phyloP scores from a whole-genome alignment of 2,888 invertebrate species.

The Achlya flavicornis region DNA sequence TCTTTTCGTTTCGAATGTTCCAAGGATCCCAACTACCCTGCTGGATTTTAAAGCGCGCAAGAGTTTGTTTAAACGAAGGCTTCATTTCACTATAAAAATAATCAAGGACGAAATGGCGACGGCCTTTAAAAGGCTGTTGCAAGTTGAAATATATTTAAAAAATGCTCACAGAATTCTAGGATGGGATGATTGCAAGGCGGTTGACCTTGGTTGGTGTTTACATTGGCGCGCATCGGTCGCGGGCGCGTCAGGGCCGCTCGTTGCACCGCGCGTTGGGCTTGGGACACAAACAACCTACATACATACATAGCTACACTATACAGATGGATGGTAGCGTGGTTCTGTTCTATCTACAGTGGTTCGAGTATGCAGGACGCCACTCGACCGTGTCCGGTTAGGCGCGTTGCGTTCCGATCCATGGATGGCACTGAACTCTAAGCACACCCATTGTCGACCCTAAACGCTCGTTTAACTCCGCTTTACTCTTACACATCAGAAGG shows the following conservation, averaged over 20 bases:
- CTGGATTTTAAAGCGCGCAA: neutral
- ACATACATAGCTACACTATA: slow-evolving; percentile 24
- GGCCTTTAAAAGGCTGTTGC: slow-evolving; percentile 6
- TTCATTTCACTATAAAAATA: neutral
- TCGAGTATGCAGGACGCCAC: slow-evolving; percentile 75
- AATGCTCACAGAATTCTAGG: slow-evolving; percentile 50
- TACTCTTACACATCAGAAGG: slow-evolving; percentile 15
- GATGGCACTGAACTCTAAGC: slow-evolving; percentile 67
- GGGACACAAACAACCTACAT: slow-evolving; percentile 77
- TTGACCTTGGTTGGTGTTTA: slow-evolving; percentile 79
- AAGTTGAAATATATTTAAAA: slow-evolving; percentile 35
- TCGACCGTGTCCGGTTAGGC: slow-evolving; percentile 69
- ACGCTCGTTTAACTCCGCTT: slow-evolving; percentile 10
- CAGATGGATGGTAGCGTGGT: slow-evolving; percentile 18
- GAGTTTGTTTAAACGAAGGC: neutral
- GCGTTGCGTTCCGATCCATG: slow-evolving; percentile 57
- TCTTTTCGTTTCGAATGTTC: no score
- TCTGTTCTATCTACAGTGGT: slow-evolving; percentile 60
- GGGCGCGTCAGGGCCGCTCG: slow-evolving; percentile 74
- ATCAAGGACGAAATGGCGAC: slow-evolving; percentile 6
- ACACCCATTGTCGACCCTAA: slow-evolving; percentile 32
- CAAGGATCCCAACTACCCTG: neutral
- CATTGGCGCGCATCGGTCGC: slow-evolving; percentile 66
- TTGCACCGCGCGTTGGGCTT: slow-evolving; percentile 54
- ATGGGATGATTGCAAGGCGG: slow-evolving; percentile 58